Evolutionary conservation across 1,140 invertebrate genomes (phyloP), one percentile per base, ranked within the genome.

Genomic region (Trichogramma pretiosum): DNA sequence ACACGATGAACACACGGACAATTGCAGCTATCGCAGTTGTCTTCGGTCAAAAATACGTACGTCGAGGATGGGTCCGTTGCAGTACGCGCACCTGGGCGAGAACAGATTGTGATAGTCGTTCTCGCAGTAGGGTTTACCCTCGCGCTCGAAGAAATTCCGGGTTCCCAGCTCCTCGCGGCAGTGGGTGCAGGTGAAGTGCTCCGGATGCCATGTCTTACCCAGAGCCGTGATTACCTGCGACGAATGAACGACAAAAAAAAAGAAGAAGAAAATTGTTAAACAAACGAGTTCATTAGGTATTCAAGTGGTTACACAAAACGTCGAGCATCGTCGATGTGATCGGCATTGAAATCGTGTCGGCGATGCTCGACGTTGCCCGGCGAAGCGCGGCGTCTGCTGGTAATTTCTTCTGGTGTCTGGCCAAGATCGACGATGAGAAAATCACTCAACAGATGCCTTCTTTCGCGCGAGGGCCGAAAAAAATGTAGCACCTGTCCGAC

Each of bases 141-240:
- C 93, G 38, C 95, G 77, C 69, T 99, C 97, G 67, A 98, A 99
- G 80, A 99, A 99, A 73, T 96, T 98, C 59, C 91, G 81, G 33
- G 95, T 97, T 14, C 95, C 96, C 53, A 99, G 72, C 68, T 97
- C 92, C 61, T 93, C 86, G 47, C 87, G 89, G 78, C 96, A 99
- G 64, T 98, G 93, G 44, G 85, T 87, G 76, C 97, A 99, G 4
- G 84, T 89, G 72, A 99, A 99, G 68, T 99, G 96, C 73, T 99
- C 95, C 10, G 95, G 93, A 72, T 99, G 96, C 94, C 94, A 99
- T n/a, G 94, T 96, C 70, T 93, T 91, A 21, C 95, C 96, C 56
- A 99, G 64, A 1, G 96, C 96, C 24, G 93, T 97, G 56, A 96
- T 89, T 41, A 92, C 87, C 78, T 86, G 74, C 11, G 42, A 34